Percentiles rank a stretch among this genome's conserved stretches.
These are phyloP conservation scores for Myanophis thanlyinensis DNA, from an alignment of 2,113 vertebrate genomes.

Conservation along the genomic window DNA sequence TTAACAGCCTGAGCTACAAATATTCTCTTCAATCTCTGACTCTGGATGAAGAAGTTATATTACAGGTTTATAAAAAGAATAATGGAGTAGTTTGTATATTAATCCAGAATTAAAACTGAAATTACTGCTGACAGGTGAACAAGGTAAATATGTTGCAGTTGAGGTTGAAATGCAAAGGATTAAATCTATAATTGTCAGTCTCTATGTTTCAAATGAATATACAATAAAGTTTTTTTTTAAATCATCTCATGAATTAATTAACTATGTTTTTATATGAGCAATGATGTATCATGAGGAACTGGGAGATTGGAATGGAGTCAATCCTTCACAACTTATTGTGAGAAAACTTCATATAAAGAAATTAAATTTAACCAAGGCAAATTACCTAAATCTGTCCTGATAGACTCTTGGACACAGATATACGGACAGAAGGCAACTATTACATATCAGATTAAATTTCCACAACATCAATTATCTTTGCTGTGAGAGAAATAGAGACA, in stretches of 20 bases:
- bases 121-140: not conserved
- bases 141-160: not conserved
- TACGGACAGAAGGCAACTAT: not conserved
- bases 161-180: not conserved
- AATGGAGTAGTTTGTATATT: not conserved
- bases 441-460: not conserved
- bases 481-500: not conserved
- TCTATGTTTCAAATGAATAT: not conserved
- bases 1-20: not conserved
- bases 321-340: not conserved
- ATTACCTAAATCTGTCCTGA: not conserved
- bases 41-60: not conserved
- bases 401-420: not conserved
- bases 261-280: not conserved
- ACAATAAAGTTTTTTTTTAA: not conserved
- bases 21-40: not conserved
- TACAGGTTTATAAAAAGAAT: not conserved
- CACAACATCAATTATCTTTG: not conserved
- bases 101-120: not conserved
- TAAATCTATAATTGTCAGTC: not conserved
- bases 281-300: not conserved
- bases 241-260: not conserved
- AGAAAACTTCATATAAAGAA: not conserved
- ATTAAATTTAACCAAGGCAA: not conserved
- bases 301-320: not conserved